Conservation (phyloP, 2,888 invertebrate species). For the Cyclophora albipunctata region DNA sequence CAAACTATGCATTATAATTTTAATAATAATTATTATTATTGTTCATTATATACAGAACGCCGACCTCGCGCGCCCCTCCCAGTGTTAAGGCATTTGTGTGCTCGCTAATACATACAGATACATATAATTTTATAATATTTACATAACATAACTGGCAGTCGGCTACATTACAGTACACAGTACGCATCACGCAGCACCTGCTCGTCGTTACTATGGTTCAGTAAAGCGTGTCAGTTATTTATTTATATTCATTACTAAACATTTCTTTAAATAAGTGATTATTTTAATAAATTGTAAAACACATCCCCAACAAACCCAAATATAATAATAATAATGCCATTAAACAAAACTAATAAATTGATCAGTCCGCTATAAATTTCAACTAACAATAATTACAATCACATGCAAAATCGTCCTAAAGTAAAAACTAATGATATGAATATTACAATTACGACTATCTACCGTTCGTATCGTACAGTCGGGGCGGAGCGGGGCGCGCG, state of each 20-base stretch:
- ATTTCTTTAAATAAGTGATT: constrained; percentile 14
- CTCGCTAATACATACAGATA: constrained; percentile 45
- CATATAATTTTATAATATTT: constrained; percentile 56
- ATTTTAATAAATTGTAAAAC: constrained; percentile 27
- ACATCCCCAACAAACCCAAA: constrained; percentile 33
- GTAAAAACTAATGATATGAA: constrained; percentile 75
- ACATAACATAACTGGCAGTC: constrained; percentile 64
- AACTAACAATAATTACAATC: constrained; percentile 45
- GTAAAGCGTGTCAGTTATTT: constrained; percentile 52
- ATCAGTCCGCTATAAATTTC: constrained; percentile 49
- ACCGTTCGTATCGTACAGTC: constrained; percentile 41
- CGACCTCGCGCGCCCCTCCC: constrained; percentile 53
- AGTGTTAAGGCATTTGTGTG: constrained; percentile 54
- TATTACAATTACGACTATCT: constrained; percentile 72
- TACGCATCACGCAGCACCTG: constrained; percentile 50
- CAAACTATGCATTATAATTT: constrained; percentile 62
- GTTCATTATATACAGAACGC: constrained; percentile 66
- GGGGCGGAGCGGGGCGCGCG: constrained; percentile 29
- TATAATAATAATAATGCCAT: constrained; percentile 51
- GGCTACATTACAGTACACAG: constrained; percentile 27
- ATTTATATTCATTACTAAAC: constrained; percentile 48
- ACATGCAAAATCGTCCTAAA: constrained; percentile 62
- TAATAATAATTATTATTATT: constrained; percentile 52
- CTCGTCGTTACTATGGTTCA: constrained; percentile 51
- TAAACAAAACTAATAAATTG: constrained; percentile 39